These are phyloP conservation scores for Tapera naevia DNA, from an alignment of 2,797 vertebrate genomes.

Conservation along the genomic window DNA sequence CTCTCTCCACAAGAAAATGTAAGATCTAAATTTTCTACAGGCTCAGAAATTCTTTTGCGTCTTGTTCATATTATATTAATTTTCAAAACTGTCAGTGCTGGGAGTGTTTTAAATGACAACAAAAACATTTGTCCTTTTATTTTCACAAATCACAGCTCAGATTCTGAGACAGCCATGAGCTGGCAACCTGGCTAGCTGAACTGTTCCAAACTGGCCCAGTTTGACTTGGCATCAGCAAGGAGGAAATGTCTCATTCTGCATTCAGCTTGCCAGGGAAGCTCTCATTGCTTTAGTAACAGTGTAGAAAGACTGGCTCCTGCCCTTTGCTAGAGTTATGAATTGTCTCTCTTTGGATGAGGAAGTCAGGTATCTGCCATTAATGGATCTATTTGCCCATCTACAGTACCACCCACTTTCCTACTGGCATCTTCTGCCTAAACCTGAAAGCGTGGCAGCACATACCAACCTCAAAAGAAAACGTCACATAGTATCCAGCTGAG, in stretches of 20 bases:
- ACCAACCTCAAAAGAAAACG: neutral
- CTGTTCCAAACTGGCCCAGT: constrained; percentile 35
- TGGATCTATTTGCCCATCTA: neutral
- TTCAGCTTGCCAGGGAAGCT: constrained; percentile 20
- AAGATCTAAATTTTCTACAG: neutral
- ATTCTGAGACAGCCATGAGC: constrained; percentile 10
- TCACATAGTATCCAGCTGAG: neutral
- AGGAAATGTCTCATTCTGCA: constrained; percentile 55
- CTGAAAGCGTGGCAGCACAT: neutral
- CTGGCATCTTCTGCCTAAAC: neutral
- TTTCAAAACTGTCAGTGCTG: neutral
- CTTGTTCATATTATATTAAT: neutral
- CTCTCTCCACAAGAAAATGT: neutral
- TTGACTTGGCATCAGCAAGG: constrained; percentile 37
- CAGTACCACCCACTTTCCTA: neutral
- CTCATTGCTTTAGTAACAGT: constrained; percentile 8
- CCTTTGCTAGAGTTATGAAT: neutral
- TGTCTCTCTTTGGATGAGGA: neutral
- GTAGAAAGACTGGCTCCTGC: neutral
- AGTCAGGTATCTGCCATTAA: neutral
- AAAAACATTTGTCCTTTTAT: neutral
- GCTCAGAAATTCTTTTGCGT: neutral
- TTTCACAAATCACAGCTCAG: constrained; percentile 30
- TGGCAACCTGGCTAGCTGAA: constrained; percentile 18
- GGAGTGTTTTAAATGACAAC: constrained; percentile 8